These are phyloP conservation scores for Craniophora ligustri DNA, from an alignment of 2,888 invertebrate genomes.

Conservation along the genomic window DNA sequence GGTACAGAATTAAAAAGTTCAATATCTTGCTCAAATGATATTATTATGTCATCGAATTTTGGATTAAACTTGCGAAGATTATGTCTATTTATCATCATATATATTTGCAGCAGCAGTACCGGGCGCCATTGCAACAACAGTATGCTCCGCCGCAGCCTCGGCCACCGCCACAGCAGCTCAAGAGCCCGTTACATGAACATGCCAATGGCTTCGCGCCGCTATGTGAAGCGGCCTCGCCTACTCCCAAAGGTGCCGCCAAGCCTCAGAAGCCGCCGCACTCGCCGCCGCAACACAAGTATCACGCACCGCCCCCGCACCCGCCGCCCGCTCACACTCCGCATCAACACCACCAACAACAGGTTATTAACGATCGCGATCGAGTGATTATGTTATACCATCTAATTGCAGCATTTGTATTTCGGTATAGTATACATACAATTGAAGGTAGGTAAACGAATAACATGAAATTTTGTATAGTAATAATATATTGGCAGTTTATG, in stretches of 20 bases:
- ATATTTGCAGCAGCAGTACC: slow-evolving; percentile 78
- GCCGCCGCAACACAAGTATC: slow-evolving; percentile 85
- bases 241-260: slow-evolving; percentile 78
- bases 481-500: too few species aligned
- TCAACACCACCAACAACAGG: slow-evolving; percentile 69
- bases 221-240: slow-evolving; percentile 88
- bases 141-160: slow-evolving; percentile 78
- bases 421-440: too few species aligned
- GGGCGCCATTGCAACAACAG: slow-evolving; percentile 83
- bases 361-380: too few species aligned
- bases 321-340: slow-evolving; percentile 74
- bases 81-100: slow-evolving; percentile 5
- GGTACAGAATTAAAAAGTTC: too few species aligned
- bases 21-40: too few species aligned
- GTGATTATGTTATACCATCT: too few species aligned
- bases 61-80: neutral
- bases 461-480: too few species aligned
- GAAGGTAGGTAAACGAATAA: too few species aligned
- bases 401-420: too few species aligned
- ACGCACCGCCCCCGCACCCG: slow-evolving; percentile 59
- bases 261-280: slow-evolving; percentile 82
- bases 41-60: too few species aligned
- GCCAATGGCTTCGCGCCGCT: slow-evolving; percentile 88
- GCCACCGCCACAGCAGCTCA: slow-evolving; percentile 86
- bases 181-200: slow-evolving; percentile 88